Evolutionary conservation across 2,113 vertebrate species (phyloP), one percentile per base, ranked within the genome.

Genomic region (Marmota flaviventris): DNA sequence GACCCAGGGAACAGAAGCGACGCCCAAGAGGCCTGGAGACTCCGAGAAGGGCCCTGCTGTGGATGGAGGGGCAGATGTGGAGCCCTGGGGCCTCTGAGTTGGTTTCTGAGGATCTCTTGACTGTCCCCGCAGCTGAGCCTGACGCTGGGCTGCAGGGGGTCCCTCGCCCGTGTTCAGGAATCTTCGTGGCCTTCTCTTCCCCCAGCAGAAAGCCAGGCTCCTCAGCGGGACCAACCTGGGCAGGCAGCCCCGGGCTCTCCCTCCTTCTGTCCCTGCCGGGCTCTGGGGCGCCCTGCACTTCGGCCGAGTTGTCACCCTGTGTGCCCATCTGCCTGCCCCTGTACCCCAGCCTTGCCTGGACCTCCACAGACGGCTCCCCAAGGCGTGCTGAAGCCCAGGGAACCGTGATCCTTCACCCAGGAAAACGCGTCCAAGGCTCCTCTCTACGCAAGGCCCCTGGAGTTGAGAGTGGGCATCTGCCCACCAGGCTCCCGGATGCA

Each of bases 191-290:
- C 27, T 63, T 27, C 32, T 61, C 63, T 65, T 34, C n/a, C 16
- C 78, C 78, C 73, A 67, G 76, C 32, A 90, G 81, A 87, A 73
- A 63, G 48, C 45, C 20, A 16, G 67, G 25, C 5, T 29, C 34
- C 53, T 45, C 20, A 3, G 29, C 10, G 14, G 51, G 1, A 48
- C 11, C 11, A 1, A 4, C 65, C 14, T 17, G 29, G 13, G 1
- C 0, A 3, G 45, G 5, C 51, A 32, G 13, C 65, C 73, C 37
- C 14, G 14, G 0, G 0, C 70, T n/a, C 65, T 67, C 45, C 65
- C 65, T 0, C 2, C 89, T 13, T 51, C 48, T 24, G 24, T 42
- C 42, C 16, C 18, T 5, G 20, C 67, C 29, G 6, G 39, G 13
- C 42, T 37, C 53, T 34, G 45, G 5, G 0, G 2, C 0, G 1